Evolutionary conservation across 2,113 vertebrate genomes (phyloP).

Genomic region (Dinomys branickii): DNA sequence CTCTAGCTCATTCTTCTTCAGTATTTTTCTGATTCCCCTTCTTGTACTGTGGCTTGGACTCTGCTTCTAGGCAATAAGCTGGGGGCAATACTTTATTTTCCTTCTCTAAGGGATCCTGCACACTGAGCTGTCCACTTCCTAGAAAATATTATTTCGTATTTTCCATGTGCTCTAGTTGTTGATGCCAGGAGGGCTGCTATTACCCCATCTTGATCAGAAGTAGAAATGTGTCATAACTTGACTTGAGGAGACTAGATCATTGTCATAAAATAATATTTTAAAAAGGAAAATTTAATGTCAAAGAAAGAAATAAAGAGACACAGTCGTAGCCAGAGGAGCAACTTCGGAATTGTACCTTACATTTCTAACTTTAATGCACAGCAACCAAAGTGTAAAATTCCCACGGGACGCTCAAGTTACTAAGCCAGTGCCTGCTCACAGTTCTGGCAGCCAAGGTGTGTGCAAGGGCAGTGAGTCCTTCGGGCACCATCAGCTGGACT

Average conservation of each 20-base stretch:
- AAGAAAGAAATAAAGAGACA: constrained; percentile 10
- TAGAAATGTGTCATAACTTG: not conserved
- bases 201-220: not conserved
- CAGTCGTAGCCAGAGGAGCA: not conserved
- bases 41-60: not conserved
- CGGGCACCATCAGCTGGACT: not conserved
- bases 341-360: not conserved
- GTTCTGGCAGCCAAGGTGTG: not conserved
- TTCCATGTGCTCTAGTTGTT: not conserved
- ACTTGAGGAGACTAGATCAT: not conserved
- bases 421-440: not conserved
- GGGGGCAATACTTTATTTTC: too few relatives aligned
- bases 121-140: not conserved
- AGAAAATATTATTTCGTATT: not conserved
- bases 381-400: not conserved
- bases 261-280: not conserved
- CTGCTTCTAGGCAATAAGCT: not conserved
- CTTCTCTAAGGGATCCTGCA: not conserved
- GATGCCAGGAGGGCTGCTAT: not conserved
- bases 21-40: not conserved
- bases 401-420: not conserved
- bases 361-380: not conserved
- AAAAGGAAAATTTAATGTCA: not conserved
- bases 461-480: not conserved
- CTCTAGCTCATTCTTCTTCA: not conserved